Base-by-base conservation (phyloP, 2,888 invertebrate genomes). In the Laspeyria flexula region DNA sequence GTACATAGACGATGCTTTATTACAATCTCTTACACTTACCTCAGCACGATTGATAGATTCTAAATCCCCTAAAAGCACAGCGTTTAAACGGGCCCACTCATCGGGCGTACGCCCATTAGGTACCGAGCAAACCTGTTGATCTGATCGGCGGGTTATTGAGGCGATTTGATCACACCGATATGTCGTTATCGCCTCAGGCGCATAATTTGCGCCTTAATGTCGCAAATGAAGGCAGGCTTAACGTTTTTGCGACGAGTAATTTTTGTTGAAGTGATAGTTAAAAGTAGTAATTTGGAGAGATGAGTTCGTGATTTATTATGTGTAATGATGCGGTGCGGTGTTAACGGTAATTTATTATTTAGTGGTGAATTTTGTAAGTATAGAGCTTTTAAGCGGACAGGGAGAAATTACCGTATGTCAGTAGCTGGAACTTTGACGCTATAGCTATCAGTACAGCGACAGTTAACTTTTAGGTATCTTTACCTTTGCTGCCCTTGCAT, bases 171-270 rank as follows among this genome's bases (percentile, higher is more conserved):
- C 74, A 70, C 58, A 27, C 55, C 77, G 78, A 76, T 77, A 79
- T 75, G 74, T 76, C 73, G 81, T 82, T 83, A 83, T 77, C 80
- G 79, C 79, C 73, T 48, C 55, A 55, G 70, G 76, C 77, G 64
- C 61, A 74, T 77, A 79, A 84, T 85, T 83, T 81, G 75, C 71
- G 72, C 66, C 70, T 71, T 80, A 80, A 83, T 77, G 70, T 77
- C 68, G 62, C 71, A 71, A 79, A 78, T 77, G 75, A 76, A 71
- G 61, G 52, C 58, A 49, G 48, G 55, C 35, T 55, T 43, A 55
- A 42, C 46, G n/a, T 41, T 58, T 62, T 70, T 58, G 48, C 41
- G 12, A 18, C 29, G 9, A 43, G 34, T 54, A 49, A 34, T 48
- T 49, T 44, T 44, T 43, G 23, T 38, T 48, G 27, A 44, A 68